A percentile compares a stretch with the other conserved stretches of the same genome.
Evolutionary conservation across 2,113 vertebrate genomes (phyloP).

Genomic region (Nipponia nippon): DNA sequence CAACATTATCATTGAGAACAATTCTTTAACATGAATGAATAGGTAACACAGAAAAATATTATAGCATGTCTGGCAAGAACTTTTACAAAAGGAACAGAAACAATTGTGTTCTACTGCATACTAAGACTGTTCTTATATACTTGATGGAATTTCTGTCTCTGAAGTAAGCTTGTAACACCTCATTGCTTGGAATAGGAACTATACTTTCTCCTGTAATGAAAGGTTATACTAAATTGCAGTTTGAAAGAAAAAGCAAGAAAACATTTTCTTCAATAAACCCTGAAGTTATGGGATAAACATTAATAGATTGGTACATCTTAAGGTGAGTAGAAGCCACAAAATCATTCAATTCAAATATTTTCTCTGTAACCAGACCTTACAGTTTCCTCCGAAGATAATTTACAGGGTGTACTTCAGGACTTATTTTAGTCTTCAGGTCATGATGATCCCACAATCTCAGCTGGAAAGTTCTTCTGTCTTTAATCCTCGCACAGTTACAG

Average conservation of each 20-base stretch:
- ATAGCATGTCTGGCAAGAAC: background rate
- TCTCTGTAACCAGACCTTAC: background rate
- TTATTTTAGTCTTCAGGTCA: background rate
- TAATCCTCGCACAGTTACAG: background rate
- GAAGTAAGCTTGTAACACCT: background rate
- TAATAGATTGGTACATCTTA: background rate
- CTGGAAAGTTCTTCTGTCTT: background rate
- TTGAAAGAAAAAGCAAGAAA: background rate
- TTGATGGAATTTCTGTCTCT: background rate
- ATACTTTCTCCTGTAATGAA: background rate
- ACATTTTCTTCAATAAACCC: background rate
- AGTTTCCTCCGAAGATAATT: background rate
- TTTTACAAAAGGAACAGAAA: background rate
- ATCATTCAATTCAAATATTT: background rate
- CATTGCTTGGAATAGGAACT: background rate
- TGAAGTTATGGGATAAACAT: background rate
- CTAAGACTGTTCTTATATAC: background rate
- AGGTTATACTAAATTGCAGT: background rate
- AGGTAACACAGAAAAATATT: background rate
- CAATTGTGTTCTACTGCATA: background rate
- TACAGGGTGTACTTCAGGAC: background rate
- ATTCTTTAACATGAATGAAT: background rate
- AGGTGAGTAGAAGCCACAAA: background rate
- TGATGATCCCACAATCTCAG: background rate
- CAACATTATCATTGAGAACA: background rate